These are phyloP conservation scores for Gymnosoma rotundatum DNA, from an alignment of 2,888 invertebrate genomes.

Conservation along the genomic window DNA sequence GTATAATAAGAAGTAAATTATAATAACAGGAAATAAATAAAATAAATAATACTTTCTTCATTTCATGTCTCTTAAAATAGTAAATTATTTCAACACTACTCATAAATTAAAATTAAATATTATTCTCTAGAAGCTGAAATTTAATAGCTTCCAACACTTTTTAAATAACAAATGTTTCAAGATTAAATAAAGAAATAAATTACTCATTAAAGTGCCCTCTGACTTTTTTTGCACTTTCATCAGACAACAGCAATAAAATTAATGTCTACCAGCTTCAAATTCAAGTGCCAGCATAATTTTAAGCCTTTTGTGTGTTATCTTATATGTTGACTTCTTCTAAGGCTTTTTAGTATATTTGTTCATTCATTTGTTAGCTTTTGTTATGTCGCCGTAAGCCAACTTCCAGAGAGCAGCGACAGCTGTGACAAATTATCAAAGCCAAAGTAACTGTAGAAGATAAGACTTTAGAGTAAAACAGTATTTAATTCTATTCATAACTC, in stretches of 20 bases:
- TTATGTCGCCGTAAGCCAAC: slow-evolving; percentile 28
- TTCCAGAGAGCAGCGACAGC: background rate
- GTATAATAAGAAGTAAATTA: too few relatives aligned
- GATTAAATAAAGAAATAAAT: background rate
- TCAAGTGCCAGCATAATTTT: slow-evolving; percentile 7
- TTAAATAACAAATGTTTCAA: too few relatives aligned
- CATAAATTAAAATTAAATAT: too few relatives aligned
- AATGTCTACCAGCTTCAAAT: slow-evolving; percentile 15
- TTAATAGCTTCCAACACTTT: too few relatives aligned
- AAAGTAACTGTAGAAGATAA: too few relatives aligned
- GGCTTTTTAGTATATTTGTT: slow-evolving; percentile 12
- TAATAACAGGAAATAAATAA: too few relatives aligned
- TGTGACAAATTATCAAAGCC: slow-evolving; percentile 10
- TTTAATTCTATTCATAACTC: slow-evolving; percentile 56
- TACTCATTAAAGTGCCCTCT: background rate
- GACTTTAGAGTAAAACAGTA: slow-evolving; percentile 7
- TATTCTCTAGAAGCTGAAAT: too few relatives aligned
- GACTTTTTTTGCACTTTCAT: slow-evolving; percentile 2
- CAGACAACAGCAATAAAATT: background rate
- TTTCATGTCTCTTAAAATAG: too few relatives aligned
- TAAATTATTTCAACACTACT: too few relatives aligned
- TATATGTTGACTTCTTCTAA: slow-evolving; percentile 10
- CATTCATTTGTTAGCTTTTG: slow-evolving; percentile 16
- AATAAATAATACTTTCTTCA: too few relatives aligned
- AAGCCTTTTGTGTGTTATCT: slow-evolving; percentile 12